phyloP scores from a whole-genome alignment of 2,797 vertebrate species.

The Coranthus polyacanthus region DNA sequence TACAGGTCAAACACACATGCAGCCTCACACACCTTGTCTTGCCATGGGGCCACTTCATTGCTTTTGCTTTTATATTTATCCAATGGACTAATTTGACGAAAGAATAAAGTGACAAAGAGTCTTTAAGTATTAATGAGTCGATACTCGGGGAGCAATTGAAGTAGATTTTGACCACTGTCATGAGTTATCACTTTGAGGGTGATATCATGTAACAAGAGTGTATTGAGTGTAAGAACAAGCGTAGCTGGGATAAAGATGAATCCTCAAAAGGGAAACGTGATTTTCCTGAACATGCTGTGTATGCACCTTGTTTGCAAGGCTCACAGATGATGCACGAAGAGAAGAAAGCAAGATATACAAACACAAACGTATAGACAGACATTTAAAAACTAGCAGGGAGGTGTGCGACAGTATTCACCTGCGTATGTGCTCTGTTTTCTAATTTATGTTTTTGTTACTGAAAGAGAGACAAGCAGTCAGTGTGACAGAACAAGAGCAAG shows the following conservation, averaged over 20 bases:
- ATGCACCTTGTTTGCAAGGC: constrained; percentile 10
- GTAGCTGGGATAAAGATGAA: constrained; percentile 15
- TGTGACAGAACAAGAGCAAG: constrained; percentile 51
- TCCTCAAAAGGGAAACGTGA: not conserved
- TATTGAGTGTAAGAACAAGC: constrained; percentile 26
- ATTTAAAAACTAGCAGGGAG: constrained; percentile 17
- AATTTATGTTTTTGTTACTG: constrained; percentile 41
- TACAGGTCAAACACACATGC: constrained; percentile 73
- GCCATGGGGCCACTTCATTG: constrained; percentile 34
- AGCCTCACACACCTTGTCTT: constrained; percentile 36
- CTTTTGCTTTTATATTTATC: constrained; percentile 33
- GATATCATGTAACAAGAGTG: constrained; percentile 24
- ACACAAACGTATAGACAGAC: not conserved
- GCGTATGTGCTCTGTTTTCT: not conserved
- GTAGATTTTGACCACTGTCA: constrained; percentile 40
- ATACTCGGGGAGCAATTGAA: too few relatives aligned
- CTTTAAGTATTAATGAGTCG: constrained; percentile 48
- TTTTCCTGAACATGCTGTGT: not conserved
- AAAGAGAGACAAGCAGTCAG: constrained; percentile 33
- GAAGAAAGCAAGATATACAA: constrained; percentile 2
- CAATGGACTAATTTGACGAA: constrained; percentile 47
- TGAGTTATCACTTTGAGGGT: too few relatives aligned
- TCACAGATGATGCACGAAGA: constrained; percentile 1
- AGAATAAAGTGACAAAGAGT: constrained; percentile 33
- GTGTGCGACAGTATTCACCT: constrained; percentile 13